phyloP scores from a whole-genome alignment of 2,113 vertebrate species.

The Macaca nemestrina region DNA sequence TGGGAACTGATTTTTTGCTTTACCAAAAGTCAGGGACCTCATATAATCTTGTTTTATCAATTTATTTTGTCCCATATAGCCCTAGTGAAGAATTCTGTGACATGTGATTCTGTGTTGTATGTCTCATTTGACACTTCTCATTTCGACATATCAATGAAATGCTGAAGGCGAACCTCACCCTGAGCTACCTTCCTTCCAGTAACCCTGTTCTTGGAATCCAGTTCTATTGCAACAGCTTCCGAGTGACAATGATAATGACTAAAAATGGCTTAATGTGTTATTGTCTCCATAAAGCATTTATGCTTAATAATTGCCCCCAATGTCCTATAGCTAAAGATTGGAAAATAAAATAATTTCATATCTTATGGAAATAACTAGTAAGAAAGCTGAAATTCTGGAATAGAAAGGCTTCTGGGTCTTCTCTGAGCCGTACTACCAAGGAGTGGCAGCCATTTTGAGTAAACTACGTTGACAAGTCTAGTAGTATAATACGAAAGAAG shows the following conservation, averaged over 20 bases:
- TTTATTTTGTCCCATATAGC: not conserved
- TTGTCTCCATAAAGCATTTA: slow-evolving; percentile 23
- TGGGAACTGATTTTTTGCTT: not conserved
- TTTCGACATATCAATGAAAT: not conserved
- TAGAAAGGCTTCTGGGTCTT: not conserved
- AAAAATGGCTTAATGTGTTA: not conserved
- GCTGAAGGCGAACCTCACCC: not conserved
- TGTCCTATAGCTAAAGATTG: slow-evolving; percentile 32
- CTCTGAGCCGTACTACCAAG: not conserved
- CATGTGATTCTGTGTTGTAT: not conserved
- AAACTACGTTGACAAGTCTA: not conserved
- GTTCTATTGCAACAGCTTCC: not conserved
- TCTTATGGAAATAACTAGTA: slow-evolving; percentile 45
- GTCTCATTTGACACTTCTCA: not conserved
- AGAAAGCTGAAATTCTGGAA: slow-evolving; percentile 35
- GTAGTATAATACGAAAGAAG: not conserved
- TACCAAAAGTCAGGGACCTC: not conserved
- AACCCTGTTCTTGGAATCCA: not conserved
- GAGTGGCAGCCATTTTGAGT: not conserved
- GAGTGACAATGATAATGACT: not conserved
- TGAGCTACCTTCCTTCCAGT: not conserved
- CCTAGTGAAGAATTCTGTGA: not conserved
- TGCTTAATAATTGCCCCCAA: not conserved
- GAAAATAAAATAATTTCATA: slow-evolving; percentile 49
- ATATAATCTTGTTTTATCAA: not conserved